These are phyloP conservation scores for Papilio aristodemus DNA, from an alignment of 1,140 invertebrate species.

Conservation along the genomic window DNA sequence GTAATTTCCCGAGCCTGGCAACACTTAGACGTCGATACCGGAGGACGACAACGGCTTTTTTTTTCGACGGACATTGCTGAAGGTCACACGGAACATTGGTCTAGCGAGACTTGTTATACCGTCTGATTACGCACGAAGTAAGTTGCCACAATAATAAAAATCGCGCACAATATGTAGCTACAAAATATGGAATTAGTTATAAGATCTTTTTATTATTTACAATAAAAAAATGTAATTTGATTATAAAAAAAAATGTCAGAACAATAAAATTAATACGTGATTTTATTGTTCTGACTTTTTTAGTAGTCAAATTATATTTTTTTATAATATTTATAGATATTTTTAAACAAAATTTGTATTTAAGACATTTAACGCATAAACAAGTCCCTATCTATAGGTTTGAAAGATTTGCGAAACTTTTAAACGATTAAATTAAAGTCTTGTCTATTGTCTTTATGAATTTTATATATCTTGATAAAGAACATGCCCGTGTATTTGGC, in stretches of 20 bases:
- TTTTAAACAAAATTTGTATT: too few species aligned
- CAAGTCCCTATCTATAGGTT: too few species aligned
- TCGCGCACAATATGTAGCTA: neutral
- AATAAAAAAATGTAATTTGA: neutral
- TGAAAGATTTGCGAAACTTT: too few species aligned
- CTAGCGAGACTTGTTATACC: constrained; percentile 52
- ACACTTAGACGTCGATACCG: constrained; percentile 25
- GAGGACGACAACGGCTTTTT: constrained; percentile 63
- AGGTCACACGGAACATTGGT: constrained; percentile 64
- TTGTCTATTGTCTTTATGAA: too few species aligned
- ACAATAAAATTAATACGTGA: too few species aligned
- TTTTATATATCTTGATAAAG: too few species aligned
- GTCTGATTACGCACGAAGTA: constrained; percentile 50
- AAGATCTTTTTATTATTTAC: neutral
- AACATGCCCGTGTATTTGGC: too few species aligned
- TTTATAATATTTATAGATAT: too few species aligned
- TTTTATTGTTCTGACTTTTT: constrained; percentile 7
- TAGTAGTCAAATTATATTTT: too few species aligned
- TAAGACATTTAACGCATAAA: too few species aligned
- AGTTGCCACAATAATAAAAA: constrained; percentile 23
- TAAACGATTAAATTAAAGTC: too few species aligned
- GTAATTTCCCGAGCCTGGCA: neutral
- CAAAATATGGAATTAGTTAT: neutral
- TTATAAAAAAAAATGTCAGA: too few species aligned
- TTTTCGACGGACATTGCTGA: constrained; percentile 56